Base-by-base conservation (phyloP, 1,140 invertebrate genomes). In the Ctenoplectra terminalis region DNA sequence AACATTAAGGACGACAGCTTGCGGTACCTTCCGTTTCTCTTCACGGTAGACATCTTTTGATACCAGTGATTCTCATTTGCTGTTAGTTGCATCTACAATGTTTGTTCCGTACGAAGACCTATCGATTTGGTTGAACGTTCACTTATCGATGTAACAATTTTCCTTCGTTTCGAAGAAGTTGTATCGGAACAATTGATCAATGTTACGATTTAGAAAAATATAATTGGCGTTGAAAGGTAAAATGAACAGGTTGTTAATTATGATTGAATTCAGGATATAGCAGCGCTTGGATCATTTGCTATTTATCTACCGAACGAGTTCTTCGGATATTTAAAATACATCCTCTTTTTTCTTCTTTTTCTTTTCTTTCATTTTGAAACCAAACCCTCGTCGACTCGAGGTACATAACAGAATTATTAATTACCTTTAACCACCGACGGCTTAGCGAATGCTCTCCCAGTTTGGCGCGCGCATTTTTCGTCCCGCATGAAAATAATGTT, bases 401-500 rank as follows among this genome's bases (percentile, higher is more conserved):
- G 34, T 58, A 23, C 34, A 46, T 26, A 23, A 23, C 11, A n/a
- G 23, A 29, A 46, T 60, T 73, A 73, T 60, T 73, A 73, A 73
- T 73, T 75, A 75, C 46, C 54, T 67, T 70, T 70, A 50, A 83
- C 67, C 69, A 63, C 34, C 72, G 60, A 72, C 60, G 70, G 56
- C 56, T 60, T 37, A 56, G 72, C 40, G 75, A 84, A 70, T 50
- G 78, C 60, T 60, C 52, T 23, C 70, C 73, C 37, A 29, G 23
- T 50, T 66, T 81, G 40, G 71, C 43, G 67, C 67, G 66, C 17
- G 26, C 48, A 76, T 86, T 86, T 82, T 83, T 75, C 63, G 73
- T 70, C 67, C 70, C 40, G 50, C 37, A 69, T 69, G 67, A 72
- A 75, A 82, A 81, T 61, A 64, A 73, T 60, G 86, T 87, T 71